These are phyloP conservation scores for Pelmatolapia mariae DNA, from an alignment of 2,113 vertebrate species.

Conservation along the genomic window DNA sequence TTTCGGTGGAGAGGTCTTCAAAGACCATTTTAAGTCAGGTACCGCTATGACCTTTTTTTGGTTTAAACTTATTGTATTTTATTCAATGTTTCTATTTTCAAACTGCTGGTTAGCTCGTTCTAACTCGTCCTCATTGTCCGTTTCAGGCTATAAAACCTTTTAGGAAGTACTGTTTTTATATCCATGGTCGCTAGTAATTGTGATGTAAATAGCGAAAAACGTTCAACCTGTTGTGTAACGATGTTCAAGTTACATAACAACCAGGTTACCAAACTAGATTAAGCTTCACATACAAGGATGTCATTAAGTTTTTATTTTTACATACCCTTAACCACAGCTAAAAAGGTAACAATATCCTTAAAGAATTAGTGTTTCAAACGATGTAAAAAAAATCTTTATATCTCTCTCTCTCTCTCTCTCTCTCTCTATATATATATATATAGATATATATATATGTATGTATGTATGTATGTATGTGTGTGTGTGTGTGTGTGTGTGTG, in stretches of 20 bases:
- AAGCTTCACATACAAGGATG: neutral
- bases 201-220: neutral
- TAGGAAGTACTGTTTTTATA: neutral
- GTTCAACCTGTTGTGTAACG: neutral
- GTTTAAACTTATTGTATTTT: neutral
- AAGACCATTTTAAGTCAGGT: slow-evolving; percentile 84
- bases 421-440: too few relatives aligned
- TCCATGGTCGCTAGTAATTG: neutral
- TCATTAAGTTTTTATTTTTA: neutral
- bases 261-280: neutral
- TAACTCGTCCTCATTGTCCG: neutral
- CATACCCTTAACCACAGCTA: neutral
- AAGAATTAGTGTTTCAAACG: neutral
- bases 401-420: too few relatives aligned
- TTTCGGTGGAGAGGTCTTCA: slow-evolving; percentile 75
- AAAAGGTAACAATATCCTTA: neutral
- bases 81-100: neutral
- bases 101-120: neutral
- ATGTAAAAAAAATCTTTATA: neutral
- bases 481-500: rapidly evolving
- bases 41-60: neutral
- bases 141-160: neutral
- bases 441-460: neutral
- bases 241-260: neutral
- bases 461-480: too few relatives aligned